Evolutionary conservation across 2,113 vertebrate species (phyloP), one percentile per base, ranked within the genome.

Genomic region (Furnarius figulus): DNA sequence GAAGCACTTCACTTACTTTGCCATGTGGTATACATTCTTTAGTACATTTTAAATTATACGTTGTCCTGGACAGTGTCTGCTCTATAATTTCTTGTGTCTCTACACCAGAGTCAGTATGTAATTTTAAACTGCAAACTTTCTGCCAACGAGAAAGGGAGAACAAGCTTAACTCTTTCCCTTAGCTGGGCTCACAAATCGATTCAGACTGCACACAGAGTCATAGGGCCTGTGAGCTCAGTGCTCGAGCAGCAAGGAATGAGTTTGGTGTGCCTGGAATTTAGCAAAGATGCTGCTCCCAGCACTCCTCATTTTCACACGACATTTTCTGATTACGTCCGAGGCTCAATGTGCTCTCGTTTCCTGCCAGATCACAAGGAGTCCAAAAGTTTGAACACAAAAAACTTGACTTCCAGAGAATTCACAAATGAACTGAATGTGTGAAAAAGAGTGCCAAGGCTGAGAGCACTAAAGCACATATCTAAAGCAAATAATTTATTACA

Each of bases 81-180:
- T 98, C 98, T 99, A 98, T 99, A 98, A 99, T 99, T 99, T 98
- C 97, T 98, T 97, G 97, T 98, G 99, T 98, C 98, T 99, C 98
- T 98, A 98, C 98, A 98, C 98, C 97, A 98, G 98, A 98, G 98
- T 98, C 98, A 98, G 96, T 98, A 98, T 98, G 98, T 99, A 98
- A 99, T 99, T 98, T 98, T 98, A 98, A 98, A 98, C 98, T 98
- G 97, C 96, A 97, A 98, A 98, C 98, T 98, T 98, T 97, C 98
- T 98, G 98, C 98, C 98, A 98, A 97, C 95, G 95, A 96, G 97
- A 95, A 98, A 92, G 95, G 94, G 94, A 98, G 97, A 97, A 97
- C 90, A 93, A 85, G 96, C 96, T 98, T 98, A 98, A 98, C 98
- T 98, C 98, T 98, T 98, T 98, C 97, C 76, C 94, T 95, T 88